A percentile compares a stretch with the other conserved stretches of the same genome.
These are phyloP conservation scores for Laterallus jamaicensis DNA, from an alignment of 2,113 vertebrate species.

Conservation along the genomic window DNA sequence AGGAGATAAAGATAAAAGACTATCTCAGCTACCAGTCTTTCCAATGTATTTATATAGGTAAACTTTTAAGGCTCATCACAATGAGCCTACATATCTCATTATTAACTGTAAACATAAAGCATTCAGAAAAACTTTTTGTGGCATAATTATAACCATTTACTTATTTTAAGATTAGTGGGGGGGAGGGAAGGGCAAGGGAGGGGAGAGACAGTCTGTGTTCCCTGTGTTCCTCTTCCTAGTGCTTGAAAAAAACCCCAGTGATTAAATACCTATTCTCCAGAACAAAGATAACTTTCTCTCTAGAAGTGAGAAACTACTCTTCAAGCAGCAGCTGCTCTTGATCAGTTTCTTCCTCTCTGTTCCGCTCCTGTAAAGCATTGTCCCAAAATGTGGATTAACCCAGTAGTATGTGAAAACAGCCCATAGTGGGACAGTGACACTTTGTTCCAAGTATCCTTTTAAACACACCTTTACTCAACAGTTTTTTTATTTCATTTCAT, in stretches of 20 bases:
- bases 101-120: neutral
- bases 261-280: neutral
- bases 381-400: neutral
- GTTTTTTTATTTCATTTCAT: neutral
- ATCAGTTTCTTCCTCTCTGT: neutral
- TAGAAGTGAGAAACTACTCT: neutral
- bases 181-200: fast-evolving
- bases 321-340: neutral
- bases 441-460: neutral
- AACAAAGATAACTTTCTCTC: neutral
- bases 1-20: neutral
- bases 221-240: neutral
- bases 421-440: neutral
- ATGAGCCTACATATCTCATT: neutral
- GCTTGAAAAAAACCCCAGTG: neutral
- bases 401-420: neutral
- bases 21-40: neutral
- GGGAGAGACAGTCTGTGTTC: neutral
- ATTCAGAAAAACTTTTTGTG: neutral
- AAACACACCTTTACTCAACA: neutral
- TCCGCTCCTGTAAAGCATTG: neutral
- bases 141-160: neutral
- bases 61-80: neutral
- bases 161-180: neutral
- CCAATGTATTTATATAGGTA: neutral